Conservation (phyloP, 2,888 invertebrate genomes). For the Polymixis flavicincta region DNA sequence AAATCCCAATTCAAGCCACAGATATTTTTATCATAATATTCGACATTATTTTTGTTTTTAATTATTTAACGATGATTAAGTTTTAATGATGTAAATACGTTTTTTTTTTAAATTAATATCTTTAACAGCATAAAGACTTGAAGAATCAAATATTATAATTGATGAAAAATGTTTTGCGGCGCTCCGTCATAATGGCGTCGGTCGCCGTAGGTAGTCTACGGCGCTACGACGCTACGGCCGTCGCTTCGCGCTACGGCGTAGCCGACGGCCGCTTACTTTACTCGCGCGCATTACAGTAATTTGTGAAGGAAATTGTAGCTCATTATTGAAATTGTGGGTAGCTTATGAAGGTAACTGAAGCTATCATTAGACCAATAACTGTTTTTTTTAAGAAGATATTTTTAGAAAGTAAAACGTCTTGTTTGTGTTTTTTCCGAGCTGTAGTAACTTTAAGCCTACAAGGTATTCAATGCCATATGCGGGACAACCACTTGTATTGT, state of each 20-base stretch:
- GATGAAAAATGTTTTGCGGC: constrained; percentile 10
- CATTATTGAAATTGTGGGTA: constrained; percentile 41
- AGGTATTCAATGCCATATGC: too few relatives aligned
- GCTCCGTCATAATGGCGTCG: constrained; percentile 37
- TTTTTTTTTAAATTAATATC: neutral
- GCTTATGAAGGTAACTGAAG: constrained; percentile 1
- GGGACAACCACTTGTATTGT: too few relatives aligned
- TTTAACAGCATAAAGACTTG: neutral
- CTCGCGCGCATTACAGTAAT: constrained; percentile 35
- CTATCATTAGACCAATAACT: constrained; percentile 11
- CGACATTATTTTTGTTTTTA: neutral
- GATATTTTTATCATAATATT: neutral
- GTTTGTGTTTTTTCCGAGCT: neutral
- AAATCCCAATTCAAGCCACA: neutral
- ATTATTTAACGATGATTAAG: constrained; percentile 17
- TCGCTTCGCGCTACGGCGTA: constrained; percentile 61
- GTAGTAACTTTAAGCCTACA: neutral
- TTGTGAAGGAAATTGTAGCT: constrained; percentile 24
- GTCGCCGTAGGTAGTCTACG: constrained; percentile 26
- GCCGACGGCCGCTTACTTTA: constrained; percentile 59
- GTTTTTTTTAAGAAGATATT: neutral
- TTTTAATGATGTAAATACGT: neutral
- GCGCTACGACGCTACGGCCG: constrained; percentile 41
- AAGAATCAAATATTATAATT: constrained; percentile 1
- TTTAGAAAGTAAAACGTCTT: neutral